phyloP scores from a whole-genome alignment of 2,797 vertebrate genomes.

The Sciurus carolinensis region DNA sequence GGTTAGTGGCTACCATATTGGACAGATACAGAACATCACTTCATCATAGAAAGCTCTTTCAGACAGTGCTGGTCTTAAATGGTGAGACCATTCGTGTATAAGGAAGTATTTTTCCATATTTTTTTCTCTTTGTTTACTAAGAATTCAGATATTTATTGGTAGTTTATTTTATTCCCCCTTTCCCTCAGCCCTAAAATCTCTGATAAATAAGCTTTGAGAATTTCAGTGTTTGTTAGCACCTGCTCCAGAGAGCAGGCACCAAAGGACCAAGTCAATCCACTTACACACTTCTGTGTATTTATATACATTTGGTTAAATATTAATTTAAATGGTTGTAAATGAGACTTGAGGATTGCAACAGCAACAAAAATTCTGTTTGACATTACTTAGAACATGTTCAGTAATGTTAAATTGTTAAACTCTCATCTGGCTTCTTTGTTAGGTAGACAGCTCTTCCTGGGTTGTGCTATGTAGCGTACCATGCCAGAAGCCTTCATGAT shows the following conservation, averaged over 20 bases:
- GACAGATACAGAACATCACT: not conserved
- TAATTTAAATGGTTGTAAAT: slow-evolving; percentile 66
- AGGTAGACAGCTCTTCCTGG: not conserved
- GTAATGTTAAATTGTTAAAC: slow-evolving; percentile 2
- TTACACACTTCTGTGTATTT: not conserved
- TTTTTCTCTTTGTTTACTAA: not conserved
- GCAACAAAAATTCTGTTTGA: not conserved
- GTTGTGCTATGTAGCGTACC: not conserved
- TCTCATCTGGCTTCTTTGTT: not conserved
- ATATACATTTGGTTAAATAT: slow-evolving; percentile 53
- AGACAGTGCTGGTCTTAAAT: not conserved
- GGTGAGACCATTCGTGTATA: not conserved
- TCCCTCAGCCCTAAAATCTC: not conserved
- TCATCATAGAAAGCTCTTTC: not conserved
- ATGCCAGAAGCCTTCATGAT: not conserved
- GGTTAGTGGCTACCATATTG: not conserved
- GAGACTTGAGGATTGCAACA: slow-evolving; percentile 40
- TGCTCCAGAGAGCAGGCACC: not conserved
- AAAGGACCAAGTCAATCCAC: not conserved
- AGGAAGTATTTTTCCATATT: not conserved
- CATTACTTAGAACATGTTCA: not conserved
- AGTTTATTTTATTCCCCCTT: not conserved
- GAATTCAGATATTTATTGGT: not conserved
- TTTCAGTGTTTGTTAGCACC: not conserved
- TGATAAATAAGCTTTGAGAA: not conserved